These are phyloP conservation scores for Tinea semifulvella DNA, from an alignment of 2,888 invertebrate species.

Conservation along the genomic window DNA sequence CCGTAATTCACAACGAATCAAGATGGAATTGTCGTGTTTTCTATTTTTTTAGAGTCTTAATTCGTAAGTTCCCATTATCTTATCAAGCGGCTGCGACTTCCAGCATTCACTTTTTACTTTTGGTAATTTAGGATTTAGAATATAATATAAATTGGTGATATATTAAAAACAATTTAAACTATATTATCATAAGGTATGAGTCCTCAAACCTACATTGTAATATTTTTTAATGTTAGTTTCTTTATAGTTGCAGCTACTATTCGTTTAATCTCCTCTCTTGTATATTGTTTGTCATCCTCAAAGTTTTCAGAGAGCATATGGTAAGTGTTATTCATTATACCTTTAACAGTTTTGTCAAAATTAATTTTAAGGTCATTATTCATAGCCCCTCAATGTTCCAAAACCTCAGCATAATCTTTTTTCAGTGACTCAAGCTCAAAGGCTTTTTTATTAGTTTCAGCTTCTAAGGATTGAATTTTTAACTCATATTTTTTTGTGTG, in stretches of 20 bases:
- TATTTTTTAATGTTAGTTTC: conserved; percentile 39
- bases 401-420: conserved; percentile 21
- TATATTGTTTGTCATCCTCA: conserved; percentile 32
- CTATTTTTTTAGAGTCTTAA: conserved; percentile 10
- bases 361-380: conserved; percentile 24
- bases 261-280: conserved; percentile 39
- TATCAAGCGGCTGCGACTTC: conserved; percentile 2
- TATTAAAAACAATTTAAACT: no score
- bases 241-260: conserved; percentile 42
- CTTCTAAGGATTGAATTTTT: conserved; percentile 26
- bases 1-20: neutral
- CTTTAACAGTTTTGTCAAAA: conserved; percentile 27
- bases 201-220: neutral
- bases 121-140: no score
- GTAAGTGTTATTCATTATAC: conserved; percentile 51
- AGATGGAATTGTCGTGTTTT: conserved; percentile 11
- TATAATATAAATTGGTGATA: no score
- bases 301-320: conserved; percentile 42
- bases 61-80: conserved; percentile 12
- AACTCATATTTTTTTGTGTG: neutral
- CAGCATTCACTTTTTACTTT: conserved; percentile 6
- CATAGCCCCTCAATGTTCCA: conserved; percentile 17
- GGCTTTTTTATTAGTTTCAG: conserved; percentile 27
- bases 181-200: no score
- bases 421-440: conserved; percentile 27